Evolutionary conservation across 1,140 invertebrate genomes (phyloP).

Genomic region (Drosophila kepulauana): DNA sequence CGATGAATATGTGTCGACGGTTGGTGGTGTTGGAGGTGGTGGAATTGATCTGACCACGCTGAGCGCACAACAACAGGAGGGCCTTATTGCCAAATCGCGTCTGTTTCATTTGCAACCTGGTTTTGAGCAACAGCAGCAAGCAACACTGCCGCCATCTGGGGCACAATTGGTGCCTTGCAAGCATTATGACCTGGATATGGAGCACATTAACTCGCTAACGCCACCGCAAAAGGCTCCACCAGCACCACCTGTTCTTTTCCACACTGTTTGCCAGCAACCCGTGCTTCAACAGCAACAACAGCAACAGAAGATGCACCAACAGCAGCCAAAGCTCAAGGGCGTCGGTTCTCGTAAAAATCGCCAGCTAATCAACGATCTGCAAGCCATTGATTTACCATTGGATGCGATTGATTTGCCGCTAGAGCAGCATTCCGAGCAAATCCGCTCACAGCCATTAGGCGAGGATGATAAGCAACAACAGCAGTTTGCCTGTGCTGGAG

Average conservation of each 20-base stretch:
- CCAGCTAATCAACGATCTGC: slow-evolving; percentile 42
- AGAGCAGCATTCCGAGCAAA: slow-evolving; percentile 66
- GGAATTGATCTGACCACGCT: slow-evolving; percentile 80
- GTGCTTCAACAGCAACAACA: slow-evolving; percentile 60
- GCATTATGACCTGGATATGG: slow-evolving; percentile 79
- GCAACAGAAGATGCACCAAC: slow-evolving; percentile 39
- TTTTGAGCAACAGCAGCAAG: slow-evolving; percentile 77
- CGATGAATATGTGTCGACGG: slow-evolving; percentile 68
- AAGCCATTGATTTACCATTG: slow-evolving; percentile 56
- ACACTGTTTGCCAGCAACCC: slow-evolving; percentile 71
- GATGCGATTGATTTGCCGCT: slow-evolving; percentile 51
- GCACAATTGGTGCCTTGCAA: slow-evolving; percentile 68
- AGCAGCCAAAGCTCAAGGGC: slow-evolving; percentile 66
- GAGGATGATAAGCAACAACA: slow-evolving; percentile 70
- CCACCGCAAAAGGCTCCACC: slow-evolving; percentile 79
- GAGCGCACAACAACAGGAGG: slow-evolving; percentile 81
- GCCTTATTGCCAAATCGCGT: slow-evolving; percentile 80
- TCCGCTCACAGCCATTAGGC: slow-evolving; percentile 79
- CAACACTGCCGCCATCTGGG: slow-evolving; percentile 49
- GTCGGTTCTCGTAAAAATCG: slow-evolving; percentile 69
- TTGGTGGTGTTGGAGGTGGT: slow-evolving; percentile 43
- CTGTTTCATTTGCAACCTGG: slow-evolving; percentile 82
- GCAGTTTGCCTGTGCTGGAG: slow-evolving; percentile 42
- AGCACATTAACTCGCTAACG: slow-evolving; percentile 76
- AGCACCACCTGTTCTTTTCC: slow-evolving; percentile 71